Evolutionary conservation across 2,888 invertebrate species (phyloP).

Genomic region (Scelioninae gen. 1): DNA sequence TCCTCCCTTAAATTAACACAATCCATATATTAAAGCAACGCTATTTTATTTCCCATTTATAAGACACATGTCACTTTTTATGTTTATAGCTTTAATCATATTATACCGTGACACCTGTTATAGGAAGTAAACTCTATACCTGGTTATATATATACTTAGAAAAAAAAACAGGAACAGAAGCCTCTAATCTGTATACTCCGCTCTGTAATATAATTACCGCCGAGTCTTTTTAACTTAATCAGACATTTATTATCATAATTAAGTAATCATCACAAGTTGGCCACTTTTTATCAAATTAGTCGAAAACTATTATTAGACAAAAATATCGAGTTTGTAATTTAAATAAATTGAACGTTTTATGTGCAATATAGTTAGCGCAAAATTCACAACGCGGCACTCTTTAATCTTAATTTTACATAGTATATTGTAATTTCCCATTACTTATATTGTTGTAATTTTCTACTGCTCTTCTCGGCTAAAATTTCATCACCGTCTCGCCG

Average conservation of each 20-base stretch:
- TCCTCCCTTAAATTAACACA: background rate
- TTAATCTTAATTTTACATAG: no score
- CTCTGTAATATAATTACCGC: slow-evolving; percentile 32
- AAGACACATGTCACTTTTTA: slow-evolving; percentile 45
- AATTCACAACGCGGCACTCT: no score
- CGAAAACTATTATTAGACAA: background rate
- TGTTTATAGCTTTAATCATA: slow-evolving; percentile 44
- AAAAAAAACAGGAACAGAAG: slow-evolving; percentile 23
- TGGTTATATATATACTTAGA: background rate
- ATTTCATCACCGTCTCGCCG: background rate
- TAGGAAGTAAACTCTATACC: slow-evolving; percentile 31
- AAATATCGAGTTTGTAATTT: background rate
- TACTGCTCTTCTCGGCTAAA: no score
- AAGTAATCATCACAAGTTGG: slow-evolving; percentile 13
- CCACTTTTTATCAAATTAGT: slow-evolving; percentile 8
- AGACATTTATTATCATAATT: slow-evolving; percentile 52
- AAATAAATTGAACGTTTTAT: background rate
- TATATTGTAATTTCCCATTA: no score
- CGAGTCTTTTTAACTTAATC: slow-evolving; percentile 36
- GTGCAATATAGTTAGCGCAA: background rate
- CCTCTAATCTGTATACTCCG: slow-evolving; percentile 37
- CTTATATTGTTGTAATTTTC: background rate
- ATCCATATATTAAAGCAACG: background rate
- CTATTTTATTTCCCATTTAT: slow-evolving; percentile 16
- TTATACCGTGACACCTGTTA: slow-evolving; percentile 54